These are phyloP conservation scores for Peromyscus californicus DNA, from an alignment of 2,113 vertebrate species.

Conservation along the genomic window DNA sequence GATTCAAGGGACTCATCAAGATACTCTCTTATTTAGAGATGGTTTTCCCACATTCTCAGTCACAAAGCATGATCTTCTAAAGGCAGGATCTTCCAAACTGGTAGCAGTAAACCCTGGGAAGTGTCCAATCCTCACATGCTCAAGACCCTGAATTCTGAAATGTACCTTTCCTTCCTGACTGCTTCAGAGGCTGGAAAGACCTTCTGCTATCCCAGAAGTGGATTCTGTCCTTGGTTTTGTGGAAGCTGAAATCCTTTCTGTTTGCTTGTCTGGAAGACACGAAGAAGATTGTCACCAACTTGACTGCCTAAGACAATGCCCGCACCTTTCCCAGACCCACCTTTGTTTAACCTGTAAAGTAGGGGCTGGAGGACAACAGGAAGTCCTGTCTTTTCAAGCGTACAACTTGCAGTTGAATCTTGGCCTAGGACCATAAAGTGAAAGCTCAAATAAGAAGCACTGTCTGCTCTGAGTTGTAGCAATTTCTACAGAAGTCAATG, in stretches of 20 bases:
- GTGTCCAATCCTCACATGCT: neutral
- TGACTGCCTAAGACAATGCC: neutral
- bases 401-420: neutral
- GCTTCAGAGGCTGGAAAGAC: neutral
- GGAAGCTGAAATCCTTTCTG: neutral
- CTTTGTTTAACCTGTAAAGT: neutral
- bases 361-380: neutral
- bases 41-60: neutral
- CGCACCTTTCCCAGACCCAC: neutral
- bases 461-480: neutral
- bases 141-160: neutral
- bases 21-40: neutral
- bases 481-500: neutral
- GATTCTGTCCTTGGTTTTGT: neutral
- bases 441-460: neutral
- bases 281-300: neutral
- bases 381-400: neutral
- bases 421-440: neutral
- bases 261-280: neutral
- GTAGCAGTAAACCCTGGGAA: neutral
- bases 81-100: neutral
- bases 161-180: neutral
- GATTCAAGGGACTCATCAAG: neutral
- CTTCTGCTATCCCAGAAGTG: neutral
- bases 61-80: neutral